Base-by-base conservation (phyloP, 2,888 invertebrate genomes). In the Anagyrus pseudococci region DNA sequence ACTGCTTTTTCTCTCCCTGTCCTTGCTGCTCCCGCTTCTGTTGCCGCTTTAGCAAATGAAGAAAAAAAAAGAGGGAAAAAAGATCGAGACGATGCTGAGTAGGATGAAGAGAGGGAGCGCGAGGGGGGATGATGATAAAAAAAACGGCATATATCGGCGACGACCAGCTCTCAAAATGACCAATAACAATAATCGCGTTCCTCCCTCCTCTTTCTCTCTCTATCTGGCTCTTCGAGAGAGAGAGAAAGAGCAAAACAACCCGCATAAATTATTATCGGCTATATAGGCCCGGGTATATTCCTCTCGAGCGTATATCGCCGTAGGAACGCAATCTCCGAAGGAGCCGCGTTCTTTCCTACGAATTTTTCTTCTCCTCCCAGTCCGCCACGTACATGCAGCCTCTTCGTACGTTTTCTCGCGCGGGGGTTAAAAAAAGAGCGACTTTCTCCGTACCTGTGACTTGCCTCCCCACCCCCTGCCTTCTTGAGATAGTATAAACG, bases 141-240 rank as follows among this genome's bases (percentile, higher is more conserved):
- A 4, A 40, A 53, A 56, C 46, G 25, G 17, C 26, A 2, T 19
- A 47, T 25, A 49, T n/a, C 43, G 44, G 26, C 49, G 44, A 52
- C 52, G 52, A 29, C 47, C 54, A 10, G 15, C 20, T 33, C 58
- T 41, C 62, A 44, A 53, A 58, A 63, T 41, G 59, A 62, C 54
- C 66, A 66, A 66, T 66, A 66, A 66, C 66, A 66, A 66, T 66
- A 66, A 66, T 66, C 62, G 62, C 48, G 53, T 17, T 50, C 41
- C 33, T 55, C 17, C n/a, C n/a, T n/a, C n/a, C n/a, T n/a, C n/a
- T n/a, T n/a, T n/a, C n/a, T n/a, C n/a, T n/a, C n/a, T n/a, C n/a
- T n/a, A n/a, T n/a, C n/a, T n/a, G n/a, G n/a, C n/a, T n/a, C n/a
- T n/a, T n/a, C n/a, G n/a, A n/a, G n/a, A n/a, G n/a, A n/a, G n/a